Evolutionary conservation across 2,113 vertebrate genomes (phyloP).

Genomic region (Cebidichthys violaceus): DNA sequence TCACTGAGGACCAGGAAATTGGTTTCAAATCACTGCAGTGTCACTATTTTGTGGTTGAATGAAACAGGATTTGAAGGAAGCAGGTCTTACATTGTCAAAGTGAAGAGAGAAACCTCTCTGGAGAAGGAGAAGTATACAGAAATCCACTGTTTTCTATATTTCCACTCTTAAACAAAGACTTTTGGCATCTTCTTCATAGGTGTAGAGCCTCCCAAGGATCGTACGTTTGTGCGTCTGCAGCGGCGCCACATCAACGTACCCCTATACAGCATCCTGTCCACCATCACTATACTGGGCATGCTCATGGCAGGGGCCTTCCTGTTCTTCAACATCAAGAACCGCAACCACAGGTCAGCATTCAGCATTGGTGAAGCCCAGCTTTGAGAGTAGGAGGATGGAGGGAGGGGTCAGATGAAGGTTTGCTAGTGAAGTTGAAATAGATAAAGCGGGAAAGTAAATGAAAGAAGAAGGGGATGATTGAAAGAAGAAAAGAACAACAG

Average conservation of each 20-base stretch:
- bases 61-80: conserved; percentile 9
- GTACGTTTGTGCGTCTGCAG: conserved; percentile 93
- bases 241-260: conserved; percentile 97
- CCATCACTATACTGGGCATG: conserved; percentile 97
- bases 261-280: conserved; percentile 98
- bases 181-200: conserved; percentile 78
- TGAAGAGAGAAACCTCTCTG: not conserved
- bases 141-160: not conserved
- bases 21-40: conserved; percentile 37
- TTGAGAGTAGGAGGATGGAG: not conserved
- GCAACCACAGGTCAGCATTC: conserved; percentile 94
- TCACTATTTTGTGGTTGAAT: conserved; percentile 29
- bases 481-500: not conserved
- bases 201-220: conserved; percentile 95
- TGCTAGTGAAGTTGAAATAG: conserved; percentile 12
- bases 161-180: not conserved
- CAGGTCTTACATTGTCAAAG: not conserved
- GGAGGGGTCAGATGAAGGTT: conserved; percentile 1
- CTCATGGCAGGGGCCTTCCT: conserved; percentile 98
- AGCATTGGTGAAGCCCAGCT: not conserved
- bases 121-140: not conserved
- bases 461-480: not conserved
- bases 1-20: conserved; percentile 38
- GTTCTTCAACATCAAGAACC: conserved; percentile 99
- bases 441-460: conserved; percentile 6